Evolutionary conservation across 92 coral and sea anemone species (phyloP).

Genomic region (Chrysogorgia sp.): DNA sequence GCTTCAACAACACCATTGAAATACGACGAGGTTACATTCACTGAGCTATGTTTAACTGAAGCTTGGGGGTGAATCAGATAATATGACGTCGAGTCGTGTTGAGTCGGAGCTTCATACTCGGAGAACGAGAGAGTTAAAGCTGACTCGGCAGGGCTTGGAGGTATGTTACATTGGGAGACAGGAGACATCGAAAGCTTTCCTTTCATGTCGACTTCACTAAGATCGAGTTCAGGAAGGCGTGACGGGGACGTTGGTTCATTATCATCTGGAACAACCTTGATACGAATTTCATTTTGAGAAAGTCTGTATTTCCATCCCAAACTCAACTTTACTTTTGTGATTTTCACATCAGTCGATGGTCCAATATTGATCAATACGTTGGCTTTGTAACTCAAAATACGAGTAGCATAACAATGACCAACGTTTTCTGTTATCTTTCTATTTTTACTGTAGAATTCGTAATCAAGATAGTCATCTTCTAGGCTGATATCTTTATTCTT

Average conservation of each 20-base stretch:
- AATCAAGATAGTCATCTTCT: slow-evolving; percentile 12
- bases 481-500: slow-evolving; percentile 17
- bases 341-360: neutral
- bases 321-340: slow-evolving; percentile 25
- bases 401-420: slow-evolving; percentile 28
- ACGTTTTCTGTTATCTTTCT: slow-evolving; percentile 9
- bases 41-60: slow-evolving; percentile 4
- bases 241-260: neutral
- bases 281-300: slow-evolving; percentile 9
- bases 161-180: slow-evolving; percentile 7
- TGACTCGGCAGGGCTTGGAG: slow-evolving; percentile 17
- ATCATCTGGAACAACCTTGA: neutral
- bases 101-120: neutral
- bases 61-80: slow-evolving; percentile 10
- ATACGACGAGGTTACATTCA: neutral
- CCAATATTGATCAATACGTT: slow-evolving; percentile 20
- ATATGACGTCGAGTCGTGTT: slow-evolving; percentile 10
- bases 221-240: slow-evolving; percentile 8
- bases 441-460: slow-evolving; percentile 19
- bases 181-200: neutral
- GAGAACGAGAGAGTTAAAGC: slow-evolving; percentile 15
- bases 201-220: neutral
- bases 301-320: slow-evolving; percentile 33
- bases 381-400: slow-evolving; percentile 2
- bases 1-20: slow-evolving; percentile 9